Conservation (phyloP, 2,797 vertebrate genomes). For the Telmatherina bonti region DNA sequence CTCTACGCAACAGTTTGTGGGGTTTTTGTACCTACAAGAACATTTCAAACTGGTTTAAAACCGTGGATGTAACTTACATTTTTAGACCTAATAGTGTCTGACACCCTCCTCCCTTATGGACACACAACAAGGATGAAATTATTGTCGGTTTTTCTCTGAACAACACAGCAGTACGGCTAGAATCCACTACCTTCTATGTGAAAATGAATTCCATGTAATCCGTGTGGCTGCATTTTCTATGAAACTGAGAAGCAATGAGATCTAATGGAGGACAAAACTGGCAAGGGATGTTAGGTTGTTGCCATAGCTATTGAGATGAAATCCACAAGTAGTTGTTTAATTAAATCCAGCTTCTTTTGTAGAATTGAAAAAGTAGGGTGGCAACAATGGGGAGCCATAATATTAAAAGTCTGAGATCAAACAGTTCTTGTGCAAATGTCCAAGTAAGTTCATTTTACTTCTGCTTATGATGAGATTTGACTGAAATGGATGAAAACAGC, state of each 20-base stretch:
- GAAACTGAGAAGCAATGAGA: slow-evolving; percentile 76
- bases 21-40: slow-evolving; percentile 31
- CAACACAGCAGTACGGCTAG: slow-evolving; percentile 38
- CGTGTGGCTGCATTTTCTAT: slow-evolving; percentile 34
- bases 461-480: slow-evolving; percentile 81
- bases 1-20: slow-evolving; percentile 25
- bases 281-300: slow-evolving; percentile 86
- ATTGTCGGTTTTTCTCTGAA: slow-evolving; percentile 38
- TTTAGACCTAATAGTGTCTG: slow-evolving; percentile 28
- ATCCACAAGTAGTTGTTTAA: slow-evolving; percentile 90
- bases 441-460: slow-evolving; percentile 72
- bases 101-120: slow-evolving; percentile 19
- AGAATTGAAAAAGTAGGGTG: slow-evolving; percentile 85
- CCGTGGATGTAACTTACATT: slow-evolving; percentile 22
- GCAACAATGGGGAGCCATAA: slow-evolving; percentile 85
- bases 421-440: slow-evolving; percentile 78
- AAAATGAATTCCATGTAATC: slow-evolving; percentile 50
- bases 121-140: slow-evolving; percentile 41
- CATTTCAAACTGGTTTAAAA: slow-evolving; percentile 23
- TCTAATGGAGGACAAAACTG: slow-evolving; percentile 82
- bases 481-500: slow-evolving; percentile 65
- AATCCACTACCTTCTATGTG: slow-evolving; percentile 20
- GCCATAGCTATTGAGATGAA: slow-evolving; percentile 93
- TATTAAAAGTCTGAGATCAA: slow-evolving; percentile 86
- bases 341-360: slow-evolving; percentile 91